A percentile compares a stretch with the other conserved stretches of the same genome.
These are phyloP conservation scores for Nycteola revayana DNA, from an alignment of 2,888 invertebrate species.

Conservation along the genomic window DNA sequence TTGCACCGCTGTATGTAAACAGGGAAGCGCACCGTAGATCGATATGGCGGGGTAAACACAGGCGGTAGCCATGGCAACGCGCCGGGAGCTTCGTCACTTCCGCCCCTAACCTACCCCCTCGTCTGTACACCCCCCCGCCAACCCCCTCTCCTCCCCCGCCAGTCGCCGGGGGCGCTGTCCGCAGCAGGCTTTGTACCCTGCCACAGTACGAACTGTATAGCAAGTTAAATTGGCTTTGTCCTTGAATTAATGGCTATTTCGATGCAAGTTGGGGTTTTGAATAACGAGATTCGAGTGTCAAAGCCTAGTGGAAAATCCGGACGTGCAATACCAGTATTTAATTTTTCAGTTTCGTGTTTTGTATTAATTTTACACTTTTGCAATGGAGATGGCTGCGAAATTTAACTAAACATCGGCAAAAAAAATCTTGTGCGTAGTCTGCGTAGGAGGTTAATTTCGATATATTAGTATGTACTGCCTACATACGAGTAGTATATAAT, in stretches of 20 bases:
- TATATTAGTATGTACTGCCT: too few species aligned
- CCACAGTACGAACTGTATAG: constrained; percentile 19
- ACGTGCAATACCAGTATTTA: constrained; percentile 5
- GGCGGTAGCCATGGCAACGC: constrained; percentile 74
- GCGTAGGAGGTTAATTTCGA: too few species aligned
- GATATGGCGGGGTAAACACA: constrained; percentile 78
- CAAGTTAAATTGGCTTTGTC: constrained; percentile 32
- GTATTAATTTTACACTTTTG: too few species aligned
- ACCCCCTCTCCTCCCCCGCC: constrained; percentile 16
- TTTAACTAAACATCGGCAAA: too few species aligned
- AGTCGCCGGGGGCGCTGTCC: constrained; percentile 49
- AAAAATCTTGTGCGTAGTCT: too few species aligned
- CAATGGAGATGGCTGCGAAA: too few species aligned
- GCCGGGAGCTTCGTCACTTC: constrained; percentile 68
- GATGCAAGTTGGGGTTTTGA: constrained; percentile 17
- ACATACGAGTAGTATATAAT: too few species aligned
- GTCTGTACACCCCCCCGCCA: background rate
- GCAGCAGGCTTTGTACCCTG: constrained; percentile 37
- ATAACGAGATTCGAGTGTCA: constrained; percentile 27
- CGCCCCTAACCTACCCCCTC: constrained; percentile 35
- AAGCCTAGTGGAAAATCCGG: constrained; percentile 13
- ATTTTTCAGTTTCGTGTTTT: too few species aligned
- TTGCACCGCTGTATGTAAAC: constrained; percentile 59
- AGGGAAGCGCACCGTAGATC: constrained; percentile 62
- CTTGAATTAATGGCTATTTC: constrained; percentile 30